Percentiles rank a stretch among this genome's conserved stretches.
Evolutionary conservation across 2,797 vertebrate genomes (phyloP).

Genomic region (Adelosebastes latens): DNA sequence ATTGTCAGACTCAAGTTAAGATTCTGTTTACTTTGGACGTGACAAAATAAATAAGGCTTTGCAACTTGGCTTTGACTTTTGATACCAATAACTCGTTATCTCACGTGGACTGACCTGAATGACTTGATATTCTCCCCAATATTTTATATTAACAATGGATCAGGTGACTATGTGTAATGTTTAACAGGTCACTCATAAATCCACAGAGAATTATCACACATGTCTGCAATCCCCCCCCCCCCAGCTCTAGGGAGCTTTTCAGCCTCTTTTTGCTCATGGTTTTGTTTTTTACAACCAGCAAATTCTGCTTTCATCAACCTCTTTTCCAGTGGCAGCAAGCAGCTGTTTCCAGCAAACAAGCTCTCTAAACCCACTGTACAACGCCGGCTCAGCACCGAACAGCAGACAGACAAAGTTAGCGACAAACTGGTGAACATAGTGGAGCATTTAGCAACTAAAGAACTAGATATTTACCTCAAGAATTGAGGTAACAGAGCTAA

Average conservation of each 20-base stretch:
- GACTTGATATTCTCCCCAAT: not conserved
- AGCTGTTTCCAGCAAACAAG: not conserved
- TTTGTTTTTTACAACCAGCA: not conserved
- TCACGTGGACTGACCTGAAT: not conserved
- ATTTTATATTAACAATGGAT: not conserved
- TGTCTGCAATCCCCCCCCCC: not conserved
- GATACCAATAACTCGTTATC: not conserved
- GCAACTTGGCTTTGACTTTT: not conserved
- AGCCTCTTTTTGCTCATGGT: not conserved
- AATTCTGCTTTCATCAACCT: not conserved
- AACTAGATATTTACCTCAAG: not conserved
- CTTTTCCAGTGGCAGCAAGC: not conserved
- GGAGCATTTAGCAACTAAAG: not conserved
- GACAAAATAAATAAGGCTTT: not conserved
- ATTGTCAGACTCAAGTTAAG: not conserved
- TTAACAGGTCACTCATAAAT: not conserved
- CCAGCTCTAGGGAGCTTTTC: not conserved
- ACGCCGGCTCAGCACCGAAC: not conserved
- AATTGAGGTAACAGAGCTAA: not conserved
- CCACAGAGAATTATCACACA: not conserved
- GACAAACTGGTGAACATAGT: not conserved
- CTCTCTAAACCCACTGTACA: not conserved
- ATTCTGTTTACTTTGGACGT: not conserved
- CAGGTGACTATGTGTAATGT: not conserved
- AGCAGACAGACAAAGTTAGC: not conserved